Evolutionary conservation across 2,113 vertebrate genomes (phyloP).

Genomic region (Corydoras maculifer): DNA sequence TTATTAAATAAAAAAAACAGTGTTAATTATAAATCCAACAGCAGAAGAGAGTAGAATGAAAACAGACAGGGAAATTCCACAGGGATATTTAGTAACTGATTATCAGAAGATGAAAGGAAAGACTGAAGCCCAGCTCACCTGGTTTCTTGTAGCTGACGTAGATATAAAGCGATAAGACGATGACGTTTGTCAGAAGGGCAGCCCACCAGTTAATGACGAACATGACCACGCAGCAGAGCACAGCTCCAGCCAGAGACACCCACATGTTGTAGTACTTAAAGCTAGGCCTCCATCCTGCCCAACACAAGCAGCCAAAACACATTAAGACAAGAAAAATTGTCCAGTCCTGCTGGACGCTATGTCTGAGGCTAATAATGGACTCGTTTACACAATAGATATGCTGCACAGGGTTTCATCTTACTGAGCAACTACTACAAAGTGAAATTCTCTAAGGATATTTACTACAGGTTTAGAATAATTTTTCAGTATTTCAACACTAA

Average conservation of each 20-base stretch:
- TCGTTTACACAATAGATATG: neutral
- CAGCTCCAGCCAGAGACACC: conserved; percentile 87
- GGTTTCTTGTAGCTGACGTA: conserved; percentile 98
- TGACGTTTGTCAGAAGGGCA: conserved; percentile 88
- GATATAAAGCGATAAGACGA: conserved; percentile 92
- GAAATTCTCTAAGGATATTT: too few species aligned
- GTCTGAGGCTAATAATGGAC: neutral
- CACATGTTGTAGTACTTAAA: conserved; percentile 99
- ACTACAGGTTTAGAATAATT: too few species aligned
- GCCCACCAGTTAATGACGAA: conserved; percentile 99
- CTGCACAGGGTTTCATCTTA: too few species aligned
- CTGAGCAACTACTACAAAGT: too few species aligned
- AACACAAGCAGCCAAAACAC: conserved; percentile 10
- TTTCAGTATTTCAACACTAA: too few species aligned
- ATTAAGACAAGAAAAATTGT: neutral
- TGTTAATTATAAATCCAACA: too few species aligned
- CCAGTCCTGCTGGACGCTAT: too few species aligned
- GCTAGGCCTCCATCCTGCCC: conserved; percentile 91
- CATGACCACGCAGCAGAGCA: conserved; percentile 95
- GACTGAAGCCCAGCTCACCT: conserved; percentile 59
- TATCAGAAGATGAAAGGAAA: too few species aligned
- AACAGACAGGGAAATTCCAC: neutral
- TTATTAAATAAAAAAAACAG: too few species aligned
- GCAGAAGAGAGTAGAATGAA: too few species aligned
- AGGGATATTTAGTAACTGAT: neutral